Evolutionary conservation across 2,113 vertebrate species (phyloP).

Genomic region (Ellobius talpinus): DNA sequence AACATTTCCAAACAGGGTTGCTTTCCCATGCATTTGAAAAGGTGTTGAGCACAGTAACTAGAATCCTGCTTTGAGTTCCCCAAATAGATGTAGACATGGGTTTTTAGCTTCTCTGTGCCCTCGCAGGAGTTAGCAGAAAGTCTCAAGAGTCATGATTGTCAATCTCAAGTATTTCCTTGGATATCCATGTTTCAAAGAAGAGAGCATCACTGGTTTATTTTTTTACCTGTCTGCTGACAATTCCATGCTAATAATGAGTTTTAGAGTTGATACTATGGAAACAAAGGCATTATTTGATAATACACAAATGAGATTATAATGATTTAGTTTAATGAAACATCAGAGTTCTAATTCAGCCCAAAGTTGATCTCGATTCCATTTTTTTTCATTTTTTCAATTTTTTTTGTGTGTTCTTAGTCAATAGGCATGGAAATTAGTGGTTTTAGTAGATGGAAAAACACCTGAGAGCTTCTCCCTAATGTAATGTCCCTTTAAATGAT

Average conservation of each 20-base stretch:
- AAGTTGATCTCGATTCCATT: slow-evolving; percentile 17
- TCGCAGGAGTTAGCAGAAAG: background rate
- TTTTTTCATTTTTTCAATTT: slow-evolving; percentile 26
- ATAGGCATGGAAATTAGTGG: background rate
- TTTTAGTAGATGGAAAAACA: background rate
- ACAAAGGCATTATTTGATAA: slow-evolving; percentile 5
- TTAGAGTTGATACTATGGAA: background rate
- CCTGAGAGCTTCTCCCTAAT: background rate
- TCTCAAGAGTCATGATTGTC: background rate
- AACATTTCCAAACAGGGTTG: background rate
- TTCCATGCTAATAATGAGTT: slow-evolving; percentile 35
- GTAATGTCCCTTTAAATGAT: background rate
- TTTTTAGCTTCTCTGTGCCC: background rate
- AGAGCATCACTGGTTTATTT: background rate
- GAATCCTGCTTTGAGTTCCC: background rate
- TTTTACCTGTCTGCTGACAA: background rate
- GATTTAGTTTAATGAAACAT: slow-evolving; percentile 40
- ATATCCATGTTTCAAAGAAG: background rate
- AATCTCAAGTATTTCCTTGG: background rate
- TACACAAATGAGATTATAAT: background rate
- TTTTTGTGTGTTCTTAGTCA: background rate
- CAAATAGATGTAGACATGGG: background rate
- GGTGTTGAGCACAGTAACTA: background rate
- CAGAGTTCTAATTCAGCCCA: background rate
- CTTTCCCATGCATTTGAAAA: slow-evolving; percentile 39